These are phyloP conservation scores for Stercorarius parasiticus DNA, from an alignment of 2,113 vertebrate genomes.

Conservation along the genomic window DNA sequence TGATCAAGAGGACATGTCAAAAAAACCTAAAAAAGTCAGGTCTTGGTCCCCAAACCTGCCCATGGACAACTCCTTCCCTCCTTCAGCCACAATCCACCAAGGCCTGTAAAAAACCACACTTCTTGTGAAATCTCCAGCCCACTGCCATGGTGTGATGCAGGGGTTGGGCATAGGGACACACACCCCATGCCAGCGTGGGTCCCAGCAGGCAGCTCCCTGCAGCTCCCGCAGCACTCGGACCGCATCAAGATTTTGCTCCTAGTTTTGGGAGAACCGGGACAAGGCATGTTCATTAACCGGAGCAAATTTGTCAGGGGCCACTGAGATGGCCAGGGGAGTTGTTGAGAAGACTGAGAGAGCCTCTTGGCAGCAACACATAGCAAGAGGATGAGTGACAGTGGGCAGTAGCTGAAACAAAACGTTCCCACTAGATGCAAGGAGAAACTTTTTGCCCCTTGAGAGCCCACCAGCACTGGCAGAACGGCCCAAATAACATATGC, in stretches of 20 bases:
- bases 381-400: neutral
- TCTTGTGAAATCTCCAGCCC: neutral
- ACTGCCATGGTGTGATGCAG: neutral
- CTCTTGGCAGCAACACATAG: accelerated
- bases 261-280: neutral
- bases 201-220: neutral
- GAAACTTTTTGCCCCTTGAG: accelerated
- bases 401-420: neutral
- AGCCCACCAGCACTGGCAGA: neutral
- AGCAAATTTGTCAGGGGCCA: neutral
- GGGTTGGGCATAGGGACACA: neutral
- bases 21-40: neutral
- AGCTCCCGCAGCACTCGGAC: neutral
- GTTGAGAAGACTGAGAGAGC: neutral
- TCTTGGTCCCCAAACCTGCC: neutral
- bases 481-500: neutral
- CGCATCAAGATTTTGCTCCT: neutral
- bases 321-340: neutral
- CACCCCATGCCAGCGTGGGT: accelerated
- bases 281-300: neutral
- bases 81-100: neutral
- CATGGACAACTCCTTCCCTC: neutral
- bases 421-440: neutral
- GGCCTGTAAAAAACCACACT: neutral
- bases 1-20: neutral